Conservation (phyloP, 2,888 invertebrate genomes). For the Leucophenga maculata region DNA sequence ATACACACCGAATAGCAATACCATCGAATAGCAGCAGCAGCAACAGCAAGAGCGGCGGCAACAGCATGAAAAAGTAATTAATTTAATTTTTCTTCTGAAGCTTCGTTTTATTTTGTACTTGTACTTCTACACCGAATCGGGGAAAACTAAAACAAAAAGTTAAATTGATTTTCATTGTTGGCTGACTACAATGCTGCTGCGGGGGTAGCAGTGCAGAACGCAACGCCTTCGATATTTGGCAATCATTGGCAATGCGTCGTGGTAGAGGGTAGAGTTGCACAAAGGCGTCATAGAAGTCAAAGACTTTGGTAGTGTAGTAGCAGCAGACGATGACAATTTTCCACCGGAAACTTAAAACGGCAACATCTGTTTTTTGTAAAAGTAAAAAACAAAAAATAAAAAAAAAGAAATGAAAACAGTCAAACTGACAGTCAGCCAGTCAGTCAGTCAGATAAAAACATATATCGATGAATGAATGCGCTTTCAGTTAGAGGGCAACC, state of each 20-base stretch:
- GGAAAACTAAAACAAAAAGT: slow-evolving; percentile 22
- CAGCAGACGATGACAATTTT: slow-evolving; percentile 15
- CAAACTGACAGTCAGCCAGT: no score
- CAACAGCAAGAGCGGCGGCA: neutral
- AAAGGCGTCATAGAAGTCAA: neutral
- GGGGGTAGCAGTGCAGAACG: neutral
- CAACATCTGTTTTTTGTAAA: slow-evolving; percentile 26
- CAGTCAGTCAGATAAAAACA: neutral
- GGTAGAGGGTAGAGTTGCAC: neutral
- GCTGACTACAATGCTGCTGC: slow-evolving; percentile 12
- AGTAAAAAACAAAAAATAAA: slow-evolving; percentile 6
- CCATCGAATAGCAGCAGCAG: no score
- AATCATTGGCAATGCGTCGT: neutral
- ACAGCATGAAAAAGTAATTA: slow-evolving; percentile 27
- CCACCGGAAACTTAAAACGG: slow-evolving; percentile 25
- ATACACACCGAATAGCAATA: no score
- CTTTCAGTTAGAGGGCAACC: slow-evolving; percentile 18
- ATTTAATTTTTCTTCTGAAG: slow-evolving; percentile 18
- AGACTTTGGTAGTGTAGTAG: no score
- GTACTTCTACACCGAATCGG: slow-evolving; percentile 13
- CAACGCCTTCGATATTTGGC: slow-evolving; percentile 23
- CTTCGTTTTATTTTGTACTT: neutral
- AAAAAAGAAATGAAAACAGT: neutral
- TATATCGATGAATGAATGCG: neutral
- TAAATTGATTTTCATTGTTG: slow-evolving; percentile 28